Evolutionary conservation across 2,888 invertebrate species (phyloP), one percentile per base, ranked within the genome.

Genomic region (Spicauda simplicius): DNA sequence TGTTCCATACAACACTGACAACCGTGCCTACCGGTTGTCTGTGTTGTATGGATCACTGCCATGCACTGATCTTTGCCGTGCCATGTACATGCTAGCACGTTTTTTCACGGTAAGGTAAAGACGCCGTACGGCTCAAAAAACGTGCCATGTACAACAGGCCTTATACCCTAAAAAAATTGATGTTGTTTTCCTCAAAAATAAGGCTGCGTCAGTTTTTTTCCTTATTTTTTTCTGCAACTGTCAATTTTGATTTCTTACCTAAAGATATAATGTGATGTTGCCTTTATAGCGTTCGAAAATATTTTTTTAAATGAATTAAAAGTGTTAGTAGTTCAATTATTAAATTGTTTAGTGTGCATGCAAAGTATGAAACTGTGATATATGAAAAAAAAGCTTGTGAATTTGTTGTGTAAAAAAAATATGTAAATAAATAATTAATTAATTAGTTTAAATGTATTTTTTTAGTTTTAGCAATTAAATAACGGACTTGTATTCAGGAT

Each of bases 291-390:
- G 50, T 50, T 60, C 30, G 16, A 25, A 50, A 59, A 48, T 59
- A 50, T 59, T 59, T 59, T 59, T 16, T 25, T 48, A 16, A n/a
- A n/a, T 48, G 30, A n/a, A n/a, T n/a, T n/a, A n/a, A 45, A 20
- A 25, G 14, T 59, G 16, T 58, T 62, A 55, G 56, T 48, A 65
- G 64, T 45, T 45, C 45, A 45, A 62, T 63, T 58, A 45, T 33
- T 10, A 33, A 45, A 45, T 50, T 41, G 30, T 64, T 53, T 53
- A 55, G 85, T 78, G 83, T 84, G 87, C 84, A 87, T 87, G 88
- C 82, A 84, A 83, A 83, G 81, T 82, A 85, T 86, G 85, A 80
- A 86, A 86, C 91, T 90, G 91, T 91, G 90, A 90, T 90, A 90
- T 77, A 69, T 60, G 68, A 76, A 73, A 79, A 77, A 45, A 72